Base-by-base conservation (phyloP, 2,888 invertebrate genomes). In the Acanthosoma haemorrhoidale region DNA sequence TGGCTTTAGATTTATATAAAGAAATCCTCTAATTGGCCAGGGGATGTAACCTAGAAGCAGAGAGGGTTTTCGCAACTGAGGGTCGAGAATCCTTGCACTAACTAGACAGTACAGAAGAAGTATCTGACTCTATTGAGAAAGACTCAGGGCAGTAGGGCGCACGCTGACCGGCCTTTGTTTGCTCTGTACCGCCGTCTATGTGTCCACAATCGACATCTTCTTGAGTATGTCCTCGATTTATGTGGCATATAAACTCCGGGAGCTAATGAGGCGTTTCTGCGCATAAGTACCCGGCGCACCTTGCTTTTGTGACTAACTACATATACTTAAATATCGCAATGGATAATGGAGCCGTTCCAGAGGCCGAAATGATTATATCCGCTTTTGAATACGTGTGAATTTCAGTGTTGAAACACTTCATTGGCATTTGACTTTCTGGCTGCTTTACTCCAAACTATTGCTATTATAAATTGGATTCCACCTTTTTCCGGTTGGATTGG, bases 61-160 rank as follows among this genome's bases (percentile, higher is more conserved):
- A 18, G 13, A 6, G 43, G 4, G 4, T 4, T 51, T 51, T 51
- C 51, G 51, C 51, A 51, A 51, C 5, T 4, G 51, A 32, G 9
- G 21, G 21, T 11, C 4, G 25, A n/a, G 51, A 11, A 9, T 9
- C 39, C 13, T 39, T 39, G 18, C 1, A 4, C 51, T 51, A 51
- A 51, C 51, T 51, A 51, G 51, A 51, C n/a, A n/a, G n/a, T n/a
- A n/a, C n/a, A 51, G 51, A 51, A 51, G 51, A 25, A 51, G n/a
- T 51, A 51, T 25, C 51, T 25, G 25, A 25, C n/a, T 13, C 51
- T n/a, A 25, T 51, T 51, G 51, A 25, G 51, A 51, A 51, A 51
- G 51, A n/a, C 29, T 1, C 25, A n/a, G 25, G 25, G 51, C 51
- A 51, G 29, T 51, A 51, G 51, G 51, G 51, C n/a, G n/a, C 51